These are phyloP conservation scores for Gavialis gangeticus DNA, from an alignment of 2,113 vertebrate genomes.

Conservation along the genomic window DNA sequence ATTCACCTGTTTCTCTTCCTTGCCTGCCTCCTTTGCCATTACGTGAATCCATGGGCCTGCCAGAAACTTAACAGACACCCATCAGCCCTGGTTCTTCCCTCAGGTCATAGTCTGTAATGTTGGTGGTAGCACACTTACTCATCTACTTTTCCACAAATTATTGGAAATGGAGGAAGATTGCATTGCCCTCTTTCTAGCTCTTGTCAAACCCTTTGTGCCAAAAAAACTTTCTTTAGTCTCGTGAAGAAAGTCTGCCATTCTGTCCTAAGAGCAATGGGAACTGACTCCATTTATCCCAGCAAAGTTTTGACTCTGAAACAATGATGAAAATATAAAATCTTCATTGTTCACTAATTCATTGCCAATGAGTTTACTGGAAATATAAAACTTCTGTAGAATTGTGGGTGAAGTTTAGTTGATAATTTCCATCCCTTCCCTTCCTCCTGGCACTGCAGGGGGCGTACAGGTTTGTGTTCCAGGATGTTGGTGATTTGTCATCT, in stretches of 20 bases:
- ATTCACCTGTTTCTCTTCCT: not conserved
- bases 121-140: not conserved
- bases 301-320: too few relatives aligned
- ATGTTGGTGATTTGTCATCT: not conserved
- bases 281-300: too few relatives aligned
- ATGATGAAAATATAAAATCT: too few relatives aligned
- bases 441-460: not conserved
- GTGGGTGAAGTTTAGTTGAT: not conserved
- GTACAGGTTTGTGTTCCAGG: not conserved
- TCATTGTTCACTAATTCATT: rapidly evolving
- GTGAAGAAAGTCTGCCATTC: not conserved
- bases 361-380: not conserved
- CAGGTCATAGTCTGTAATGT: not conserved
- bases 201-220: too few relatives aligned
- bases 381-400: not conserved
- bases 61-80: not conserved
- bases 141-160: not conserved
- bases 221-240: not conserved
- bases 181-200: not conserved
- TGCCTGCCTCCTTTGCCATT: not conserved
- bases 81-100: not conserved
- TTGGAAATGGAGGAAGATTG: not conserved
- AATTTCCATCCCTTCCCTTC: not conserved
- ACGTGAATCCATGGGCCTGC: not conserved
- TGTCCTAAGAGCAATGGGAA: not conserved